Percentiles rank a stretch among this genome's conserved stretches.
These are phyloP conservation scores for Benitochromis conjunctus DNA, from an alignment of 2,113 vertebrate species.

Conservation along the genomic window DNA sequence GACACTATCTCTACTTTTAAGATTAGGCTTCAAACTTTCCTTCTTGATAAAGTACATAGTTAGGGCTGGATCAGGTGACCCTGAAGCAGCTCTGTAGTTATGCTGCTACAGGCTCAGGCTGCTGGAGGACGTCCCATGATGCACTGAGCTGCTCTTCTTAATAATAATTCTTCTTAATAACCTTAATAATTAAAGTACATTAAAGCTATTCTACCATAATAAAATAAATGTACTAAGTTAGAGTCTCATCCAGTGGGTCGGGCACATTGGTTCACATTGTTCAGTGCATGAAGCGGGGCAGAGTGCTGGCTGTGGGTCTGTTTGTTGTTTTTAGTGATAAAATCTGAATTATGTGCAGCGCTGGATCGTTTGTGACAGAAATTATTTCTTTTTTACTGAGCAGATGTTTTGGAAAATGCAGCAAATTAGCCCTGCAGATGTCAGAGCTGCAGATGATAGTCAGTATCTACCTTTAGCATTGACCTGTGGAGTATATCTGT, in stretches of 20 bases:
- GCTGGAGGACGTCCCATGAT: background rate
- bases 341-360: background rate
- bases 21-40: background rate
- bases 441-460: background rate
- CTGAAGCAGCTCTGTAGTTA: background rate
- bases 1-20: too few species aligned
- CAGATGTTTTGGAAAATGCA: background rate
- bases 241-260: fast-evolving
- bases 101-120: background rate
- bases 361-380: fast-evolving
- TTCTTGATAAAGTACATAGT: background rate
- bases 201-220: background rate
- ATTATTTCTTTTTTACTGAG: background rate
- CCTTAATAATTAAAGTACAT: background rate
- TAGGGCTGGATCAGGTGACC: background rate
- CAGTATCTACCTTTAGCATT: fast-evolving
- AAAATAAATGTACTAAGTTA: background rate
- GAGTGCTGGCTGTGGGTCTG: fast-evolving
- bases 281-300: fast-evolving
- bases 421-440: background rate
- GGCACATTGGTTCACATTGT: background rate
- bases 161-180: background rate
- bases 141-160: background rate
- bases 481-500: background rate
- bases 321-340: background rate